A percentile compares a stretch with the other conserved stretches of the same genome.
These are phyloP conservation scores for Labia minor DNA, from an alignment of 2,888 invertebrate genomes.

Conservation along the genomic window DNA sequence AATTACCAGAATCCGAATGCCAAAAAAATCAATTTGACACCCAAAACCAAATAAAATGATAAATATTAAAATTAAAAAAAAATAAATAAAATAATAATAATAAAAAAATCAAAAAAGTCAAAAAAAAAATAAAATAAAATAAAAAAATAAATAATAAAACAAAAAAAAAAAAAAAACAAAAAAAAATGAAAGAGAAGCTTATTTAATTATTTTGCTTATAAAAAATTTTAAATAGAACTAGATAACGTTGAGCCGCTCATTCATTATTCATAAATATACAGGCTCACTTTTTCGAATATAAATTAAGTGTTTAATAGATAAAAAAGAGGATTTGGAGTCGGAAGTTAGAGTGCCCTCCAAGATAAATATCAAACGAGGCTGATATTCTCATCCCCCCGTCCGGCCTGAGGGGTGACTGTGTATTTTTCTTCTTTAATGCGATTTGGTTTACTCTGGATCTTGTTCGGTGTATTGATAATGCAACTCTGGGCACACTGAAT, in stretches of 20 bases:
- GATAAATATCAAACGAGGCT: not conserved
- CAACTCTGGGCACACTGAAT: not conserved
- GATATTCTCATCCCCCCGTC: not conserved
- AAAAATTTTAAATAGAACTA: no score
- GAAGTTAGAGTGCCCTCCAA: not conserved
- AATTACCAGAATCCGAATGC: no score
- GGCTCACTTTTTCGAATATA: not conserved
- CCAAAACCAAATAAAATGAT: no score
- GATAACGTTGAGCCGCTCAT: not conserved
- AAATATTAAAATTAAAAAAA: no score
- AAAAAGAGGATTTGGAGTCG: not conserved
- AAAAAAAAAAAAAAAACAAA: no score
- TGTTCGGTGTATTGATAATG: conserved; percentile 13
- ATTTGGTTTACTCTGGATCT: conserved; percentile 1
- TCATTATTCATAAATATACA: conserved; percentile 4
- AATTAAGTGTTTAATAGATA: conserved; percentile 13
- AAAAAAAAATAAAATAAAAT: no score
- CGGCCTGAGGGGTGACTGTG: not conserved
- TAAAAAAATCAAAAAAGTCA: no score
- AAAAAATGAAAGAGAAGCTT: no score
- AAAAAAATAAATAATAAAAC: no score
- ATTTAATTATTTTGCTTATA: no score
- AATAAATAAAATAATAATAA: no score
- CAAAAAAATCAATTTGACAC: no score
- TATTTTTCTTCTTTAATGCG: not conserved